phyloP scores from a whole-genome alignment of 2,888 invertebrate genomes.

The Cyaniris semiargus region DNA sequence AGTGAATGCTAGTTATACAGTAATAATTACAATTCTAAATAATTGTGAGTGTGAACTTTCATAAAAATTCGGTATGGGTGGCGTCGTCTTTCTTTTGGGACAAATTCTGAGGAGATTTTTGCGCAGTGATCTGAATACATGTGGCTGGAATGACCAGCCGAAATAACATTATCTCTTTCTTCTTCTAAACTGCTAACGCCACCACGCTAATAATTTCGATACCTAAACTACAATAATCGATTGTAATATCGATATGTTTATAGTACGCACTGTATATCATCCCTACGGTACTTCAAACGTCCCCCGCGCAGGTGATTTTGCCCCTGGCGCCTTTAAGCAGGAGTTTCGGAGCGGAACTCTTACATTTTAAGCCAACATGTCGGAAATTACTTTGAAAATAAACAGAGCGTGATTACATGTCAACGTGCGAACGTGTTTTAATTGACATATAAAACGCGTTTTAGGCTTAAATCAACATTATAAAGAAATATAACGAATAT shows the following conservation, averaged over 20 bases:
- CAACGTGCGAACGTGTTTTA: slow-evolving; percentile 33
- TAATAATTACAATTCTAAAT: too few relatives aligned
- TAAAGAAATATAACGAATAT: slow-evolving; percentile 14
- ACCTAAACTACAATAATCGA: background rate
- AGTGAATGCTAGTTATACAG: too few relatives aligned
- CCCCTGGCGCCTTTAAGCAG: slow-evolving; percentile 45
- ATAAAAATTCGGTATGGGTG: too few relatives aligned
- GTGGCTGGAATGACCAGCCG: too few relatives aligned
- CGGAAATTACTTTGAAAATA: slow-evolving; percentile 33
- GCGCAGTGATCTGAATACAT: too few relatives aligned
- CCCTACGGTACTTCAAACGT: slow-evolving; percentile 52
- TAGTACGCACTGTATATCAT: background rate
- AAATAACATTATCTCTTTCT: too few relatives aligned
- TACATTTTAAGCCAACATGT: slow-evolving; percentile 36
- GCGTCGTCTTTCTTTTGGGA: too few relatives aligned
- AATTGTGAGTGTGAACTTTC: too few relatives aligned
- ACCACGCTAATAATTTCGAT: too few relatives aligned
- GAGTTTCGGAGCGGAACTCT: slow-evolving; percentile 39
- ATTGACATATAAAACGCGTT: slow-evolving; percentile 29
- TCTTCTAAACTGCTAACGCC: too few relatives aligned
- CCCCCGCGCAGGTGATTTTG: slow-evolving; percentile 53
- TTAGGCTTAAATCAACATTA: slow-evolving; percentile 29
- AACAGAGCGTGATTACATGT: slow-evolving; percentile 32
- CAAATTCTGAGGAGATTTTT: too few relatives aligned
- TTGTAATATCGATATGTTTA: background rate